These are phyloP conservation scores for Pocillopora verrucosa DNA, from an alignment of 64 coral and sea anemone species.

Conservation along the genomic window DNA sequence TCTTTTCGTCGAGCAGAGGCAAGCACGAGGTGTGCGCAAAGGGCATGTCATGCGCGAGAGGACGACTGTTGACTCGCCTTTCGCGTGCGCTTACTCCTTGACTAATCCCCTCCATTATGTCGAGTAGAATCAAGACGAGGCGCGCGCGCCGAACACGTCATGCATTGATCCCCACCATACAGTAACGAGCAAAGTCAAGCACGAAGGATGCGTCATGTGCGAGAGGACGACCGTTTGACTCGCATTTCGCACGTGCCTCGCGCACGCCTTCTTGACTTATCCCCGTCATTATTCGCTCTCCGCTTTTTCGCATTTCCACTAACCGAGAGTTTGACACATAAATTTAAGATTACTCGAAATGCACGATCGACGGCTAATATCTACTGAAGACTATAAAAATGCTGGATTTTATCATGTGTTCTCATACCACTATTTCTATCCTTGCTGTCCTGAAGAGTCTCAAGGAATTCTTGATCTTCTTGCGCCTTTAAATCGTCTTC, in stretches of 20 bases:
- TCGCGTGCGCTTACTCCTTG: background rate
- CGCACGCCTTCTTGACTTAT: too few relatives aligned
- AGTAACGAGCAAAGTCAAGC: too few relatives aligned
- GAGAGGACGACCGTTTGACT: background rate
- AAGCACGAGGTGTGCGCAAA: background rate
- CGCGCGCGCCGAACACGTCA: background rate
- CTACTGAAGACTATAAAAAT: too few relatives aligned
- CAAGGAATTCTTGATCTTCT: constrained; percentile 95
- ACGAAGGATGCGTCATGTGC: background rate
- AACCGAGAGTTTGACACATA: too few relatives aligned
- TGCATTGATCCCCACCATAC: too few relatives aligned
- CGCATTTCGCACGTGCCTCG: background rate
- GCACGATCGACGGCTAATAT: background rate
- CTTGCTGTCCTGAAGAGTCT: constrained; percentile 88
- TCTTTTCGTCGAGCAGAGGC: too few relatives aligned
- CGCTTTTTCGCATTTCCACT: too few relatives aligned
- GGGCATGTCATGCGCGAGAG: background rate
- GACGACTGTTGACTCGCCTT: background rate
- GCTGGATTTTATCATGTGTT: background rate
- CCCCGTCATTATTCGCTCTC: too few relatives aligned
- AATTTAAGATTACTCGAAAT: too few relatives aligned
- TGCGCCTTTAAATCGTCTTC: constrained; percentile 96
- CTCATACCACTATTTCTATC: constrained; percentile 83
- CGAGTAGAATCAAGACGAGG: too few relatives aligned
- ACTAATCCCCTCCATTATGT: too few relatives aligned